These are phyloP conservation scores for Drosophila ficusphila DNA, from an alignment of 1,140 invertebrate species.

Conservation along the genomic window DNA sequence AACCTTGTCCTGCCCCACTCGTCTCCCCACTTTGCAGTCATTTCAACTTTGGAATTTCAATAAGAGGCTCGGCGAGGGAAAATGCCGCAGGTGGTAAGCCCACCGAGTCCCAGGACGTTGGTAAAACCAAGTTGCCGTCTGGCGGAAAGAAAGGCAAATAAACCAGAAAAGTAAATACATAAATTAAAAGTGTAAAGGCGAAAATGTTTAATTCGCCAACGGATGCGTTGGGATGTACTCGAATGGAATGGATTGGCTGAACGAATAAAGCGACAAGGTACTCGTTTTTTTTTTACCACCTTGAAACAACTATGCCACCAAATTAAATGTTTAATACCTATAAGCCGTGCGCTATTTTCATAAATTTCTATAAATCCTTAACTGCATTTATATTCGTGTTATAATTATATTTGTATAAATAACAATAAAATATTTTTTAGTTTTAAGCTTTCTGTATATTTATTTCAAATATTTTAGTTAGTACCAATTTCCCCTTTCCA, in stretches of 20 bases:
- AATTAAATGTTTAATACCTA: no score
- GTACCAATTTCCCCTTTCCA: no score
- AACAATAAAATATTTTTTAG: no score
- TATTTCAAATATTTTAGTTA: no score
- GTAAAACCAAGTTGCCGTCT: conserved; percentile 21
- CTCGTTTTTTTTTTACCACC: no score
- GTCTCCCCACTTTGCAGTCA: conserved; percentile 49
- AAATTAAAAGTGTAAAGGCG: conserved; percentile 76
- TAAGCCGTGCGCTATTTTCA: no score
- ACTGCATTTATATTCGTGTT: no score
- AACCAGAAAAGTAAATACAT: conserved; percentile 74
- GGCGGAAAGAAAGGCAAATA: conserved; percentile 54
- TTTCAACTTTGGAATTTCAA: conserved; percentile 78
- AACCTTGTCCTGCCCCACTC: background rate
- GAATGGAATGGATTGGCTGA: conserved; percentile 56
- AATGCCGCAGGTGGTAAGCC: conserved; percentile 71
- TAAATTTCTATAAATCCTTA: no score
- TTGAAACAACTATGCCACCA: background rate
- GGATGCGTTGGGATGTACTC: conserved; percentile 22
- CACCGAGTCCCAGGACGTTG: conserved; percentile 2
- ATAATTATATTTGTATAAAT: no score
- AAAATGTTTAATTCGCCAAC: conserved; percentile 63
- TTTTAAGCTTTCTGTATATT: no score
- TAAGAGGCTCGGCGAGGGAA: conserved; percentile 45
- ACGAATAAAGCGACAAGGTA: background rate